Evolutionary conservation across 2,113 vertebrate genomes (phyloP).

Genomic region (Cygnus buccinator): DNA sequence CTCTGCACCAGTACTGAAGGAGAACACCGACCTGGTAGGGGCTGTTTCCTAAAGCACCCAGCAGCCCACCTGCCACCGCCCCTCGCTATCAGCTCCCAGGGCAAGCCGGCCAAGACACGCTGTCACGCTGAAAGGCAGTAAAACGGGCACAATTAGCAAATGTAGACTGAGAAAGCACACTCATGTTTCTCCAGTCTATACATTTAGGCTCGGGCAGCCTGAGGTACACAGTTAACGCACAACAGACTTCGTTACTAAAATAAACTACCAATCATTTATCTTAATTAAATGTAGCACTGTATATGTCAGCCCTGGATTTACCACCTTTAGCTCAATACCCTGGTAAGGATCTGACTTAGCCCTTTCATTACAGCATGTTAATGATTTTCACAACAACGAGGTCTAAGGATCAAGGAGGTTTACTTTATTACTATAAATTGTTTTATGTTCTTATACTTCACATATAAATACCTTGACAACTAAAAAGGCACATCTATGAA

Average conservation of each 20-base stretch:
- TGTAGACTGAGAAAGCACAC: fast-evolving
- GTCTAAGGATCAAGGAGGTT: neutral
- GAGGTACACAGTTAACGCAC: fast-evolving
- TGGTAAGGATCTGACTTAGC: neutral
- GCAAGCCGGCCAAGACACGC: fast-evolving
- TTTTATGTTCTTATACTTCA: neutral
- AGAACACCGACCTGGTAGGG: neutral
- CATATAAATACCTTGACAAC: neutral
- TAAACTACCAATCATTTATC: fast-evolving
- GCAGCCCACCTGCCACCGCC: neutral
- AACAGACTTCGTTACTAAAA: too few species aligned
- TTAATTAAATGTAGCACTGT: fast-evolving
- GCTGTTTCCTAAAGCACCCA: neutral
- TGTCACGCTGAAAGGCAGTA: too few species aligned
- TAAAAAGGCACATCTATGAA: neutral
- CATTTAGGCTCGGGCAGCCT: neutral
- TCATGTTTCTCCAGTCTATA: fast-evolving
- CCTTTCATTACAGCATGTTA: fast-evolving
- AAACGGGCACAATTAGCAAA: neutral
- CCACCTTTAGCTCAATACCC: fast-evolving
- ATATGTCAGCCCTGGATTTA: neutral
- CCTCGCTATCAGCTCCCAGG: neutral
- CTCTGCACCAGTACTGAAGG: neutral
- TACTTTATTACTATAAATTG: neutral
- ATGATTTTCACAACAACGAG: neutral